Evolutionary conservation across 2,113 vertebrate genomes (phyloP).

Genomic region (Kryptolebias marmoratus): DNA sequence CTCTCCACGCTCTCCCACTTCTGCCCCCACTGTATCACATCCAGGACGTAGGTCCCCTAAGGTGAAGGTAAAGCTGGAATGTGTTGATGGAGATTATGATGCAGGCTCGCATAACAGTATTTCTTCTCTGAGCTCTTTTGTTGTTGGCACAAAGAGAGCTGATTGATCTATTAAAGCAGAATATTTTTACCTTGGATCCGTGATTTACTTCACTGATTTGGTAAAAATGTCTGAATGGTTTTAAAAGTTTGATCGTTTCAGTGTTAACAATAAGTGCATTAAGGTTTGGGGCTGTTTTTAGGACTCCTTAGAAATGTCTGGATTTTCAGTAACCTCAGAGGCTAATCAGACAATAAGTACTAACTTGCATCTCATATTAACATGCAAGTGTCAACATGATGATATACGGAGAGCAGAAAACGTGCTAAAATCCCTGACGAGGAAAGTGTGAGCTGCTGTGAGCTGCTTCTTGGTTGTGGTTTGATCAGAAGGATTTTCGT

Average conservation of each 20-base stretch:
- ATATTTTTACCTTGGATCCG: neutral
- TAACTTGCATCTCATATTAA: slow-evolving; percentile 17
- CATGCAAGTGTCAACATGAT: neutral
- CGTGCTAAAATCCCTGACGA: too few relatives aligned
- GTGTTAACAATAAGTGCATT: neutral
- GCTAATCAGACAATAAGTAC: slow-evolving; percentile 2
- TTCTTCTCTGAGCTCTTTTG: neutral
- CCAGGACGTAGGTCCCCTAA: slow-evolving; percentile 83
- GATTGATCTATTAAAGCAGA: neutral
- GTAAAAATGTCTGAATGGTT: neutral
- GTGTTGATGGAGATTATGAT: slow-evolving; percentile 3
- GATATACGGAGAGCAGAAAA: neutral
- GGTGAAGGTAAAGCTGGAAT: slow-evolving; percentile 87
- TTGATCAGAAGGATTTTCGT: slow-evolving; percentile 5
- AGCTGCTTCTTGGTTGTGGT: slow-evolving; percentile 43
- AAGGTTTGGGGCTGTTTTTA: neutral
- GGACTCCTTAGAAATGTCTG: neutral
- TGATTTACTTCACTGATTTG: neutral
- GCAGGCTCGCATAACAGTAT: slow-evolving; percentile 3
- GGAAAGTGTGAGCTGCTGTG: neutral
- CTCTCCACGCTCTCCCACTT: slow-evolving; percentile 78
- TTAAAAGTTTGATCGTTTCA: neutral
- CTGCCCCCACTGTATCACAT: slow-evolving; percentile 78
- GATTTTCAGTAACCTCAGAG: neutral
- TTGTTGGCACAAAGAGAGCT: neutral